Evolutionary conservation across 2,113 vertebrate species (phyloP), one percentile per base, ranked within the genome.

Genomic region (Ginglymostoma cirratum): DNA sequence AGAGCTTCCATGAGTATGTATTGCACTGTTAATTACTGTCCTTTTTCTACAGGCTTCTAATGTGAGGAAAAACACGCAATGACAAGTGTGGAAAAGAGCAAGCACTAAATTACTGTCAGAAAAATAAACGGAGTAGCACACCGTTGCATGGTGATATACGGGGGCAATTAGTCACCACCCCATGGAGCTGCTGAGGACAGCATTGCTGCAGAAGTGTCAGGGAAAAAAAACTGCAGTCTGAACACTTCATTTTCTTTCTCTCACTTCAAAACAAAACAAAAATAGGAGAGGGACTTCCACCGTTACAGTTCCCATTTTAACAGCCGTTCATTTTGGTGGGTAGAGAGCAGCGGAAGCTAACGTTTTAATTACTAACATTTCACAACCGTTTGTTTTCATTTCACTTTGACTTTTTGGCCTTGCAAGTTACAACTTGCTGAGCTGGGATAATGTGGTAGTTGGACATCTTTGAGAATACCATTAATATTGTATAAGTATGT

Each of bases 11-110:
- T 97, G 98, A 98, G 98, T 97, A 97, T 97, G 97, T 97, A 98
- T 98, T 98, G 98, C 98, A 97, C 98, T 97, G 99, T 99, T 99
- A 99, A 99, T 99, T 99, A 99, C 98, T 98, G 98, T 98, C 98
- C 98, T 98, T 98, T 99, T 98, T 98, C 98, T 98, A 98, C 98
- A 98, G 98, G 98, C 98, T 99, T 99, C 98, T 99, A 99, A 99
- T 99, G 98, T 98, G 99, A 99, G 98, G 98, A 99, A 99, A 99
- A 99, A 99, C 98, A 99, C 97, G 97, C 98, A 97, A 98, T 99
- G 99, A 99, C 99, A 99, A 99, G 99, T 99, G 98, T 99, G 98
- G 98, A 99, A 99, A 99, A 99, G 99, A 99, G 99, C 99, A 99
- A 98, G 98, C 98, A 99, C 98, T 99, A 99, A 99, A 99, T 99